These are phyloP conservation scores for Strigamia maritima DNA, from an alignment of 2,888 invertebrate species.

Conservation along the genomic window DNA sequence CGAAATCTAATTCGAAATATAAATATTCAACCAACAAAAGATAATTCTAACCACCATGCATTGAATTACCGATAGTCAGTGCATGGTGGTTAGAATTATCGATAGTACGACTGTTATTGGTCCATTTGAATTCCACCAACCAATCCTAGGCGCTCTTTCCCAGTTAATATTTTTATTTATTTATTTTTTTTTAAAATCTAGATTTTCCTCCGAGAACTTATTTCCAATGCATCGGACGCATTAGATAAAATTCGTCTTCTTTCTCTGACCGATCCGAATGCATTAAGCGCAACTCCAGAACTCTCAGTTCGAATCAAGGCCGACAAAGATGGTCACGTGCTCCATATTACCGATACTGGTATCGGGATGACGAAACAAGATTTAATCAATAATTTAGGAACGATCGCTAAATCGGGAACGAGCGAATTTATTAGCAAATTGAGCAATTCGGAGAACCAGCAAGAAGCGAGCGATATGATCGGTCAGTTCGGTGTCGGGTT, in stretches of 20 bases:
- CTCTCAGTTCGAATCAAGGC: constrained; percentile 86
- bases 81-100: too few relatives aligned
- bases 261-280: constrained; percentile 79
- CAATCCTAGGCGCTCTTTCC: too few relatives aligned
- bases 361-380: constrained; percentile 96
- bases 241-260: constrained; percentile 94
- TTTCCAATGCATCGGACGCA: constrained; percentile 98
- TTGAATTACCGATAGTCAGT: too few relatives aligned
- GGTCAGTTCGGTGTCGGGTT: constrained; percentile 98
- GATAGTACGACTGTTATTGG: too few relatives aligned
- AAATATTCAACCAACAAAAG: too few relatives aligned
- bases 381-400: constrained; percentile 91
- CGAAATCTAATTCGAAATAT: too few relatives aligned
- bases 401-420: constrained; percentile 96
- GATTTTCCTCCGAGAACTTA: constrained; percentile 95
- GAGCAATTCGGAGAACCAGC: constrained; percentile 60
- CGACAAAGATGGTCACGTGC: constrained; percentile 83
- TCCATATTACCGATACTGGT: constrained; percentile 95
- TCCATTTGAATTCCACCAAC: too few relatives aligned
- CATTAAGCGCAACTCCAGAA: constrained; percentile 75
- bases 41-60: too few relatives aligned
- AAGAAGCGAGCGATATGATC: constrained; percentile 93
- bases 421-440: constrained; percentile 92
- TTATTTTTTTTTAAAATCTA: constrained; percentile 49
- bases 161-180: too few relatives aligned